Evolutionary conservation across 2,888 invertebrate genomes (phyloP), one percentile per base, ranked within the genome.

Genomic region (Trisateles emortualis): DNA sequence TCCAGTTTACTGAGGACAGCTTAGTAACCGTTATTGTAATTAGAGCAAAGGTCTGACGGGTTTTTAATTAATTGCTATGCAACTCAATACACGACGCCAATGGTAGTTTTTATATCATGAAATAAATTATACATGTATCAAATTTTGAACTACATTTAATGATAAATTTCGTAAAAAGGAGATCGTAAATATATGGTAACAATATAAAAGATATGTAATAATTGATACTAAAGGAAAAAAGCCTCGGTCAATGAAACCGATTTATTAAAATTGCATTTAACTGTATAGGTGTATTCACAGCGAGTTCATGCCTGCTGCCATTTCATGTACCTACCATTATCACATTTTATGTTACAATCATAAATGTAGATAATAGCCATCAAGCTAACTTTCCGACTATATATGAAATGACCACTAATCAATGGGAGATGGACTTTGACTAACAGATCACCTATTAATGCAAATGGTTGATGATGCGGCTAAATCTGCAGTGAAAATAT

Each of bases 401-500:
- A 84, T 78, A 82, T 86, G 83, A 86, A 79, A 87, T 88, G 81
- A 83, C 36, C 72, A 88, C 90, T 90, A 91, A 90, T 90, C 73
- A 72, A 68, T 80, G 90, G 91, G 90, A 84, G 83, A 83, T 88
- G 91, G 91, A 84, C 77, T 84, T 72, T 81, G 78, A 89, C 89
- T 89, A 88, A 89, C 89, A 73, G 60, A 80, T 75, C 78, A 80
- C 73, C 60, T 75, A 74, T 68, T 74, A 70, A 76, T 78, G 55
- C 59, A 64, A 52, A 62, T 44, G 65, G 70, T 71, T 69, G 43
- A 61, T 58, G 52, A 55, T 59, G 61, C 59, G 61, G 65, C 64
- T 52, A 52, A 62, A 59, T 48, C 45, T 51, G 65, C 58, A 54
- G 60, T 51, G 59, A 55, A 38, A 36, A 46, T 44, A 35, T 53